A percentile compares a stretch with the other conserved stretches of the same genome.
These are phyloP conservation scores for Labeo rohita DNA, from an alignment of 2,113 vertebrate genomes.

Conservation along the genomic window DNA sequence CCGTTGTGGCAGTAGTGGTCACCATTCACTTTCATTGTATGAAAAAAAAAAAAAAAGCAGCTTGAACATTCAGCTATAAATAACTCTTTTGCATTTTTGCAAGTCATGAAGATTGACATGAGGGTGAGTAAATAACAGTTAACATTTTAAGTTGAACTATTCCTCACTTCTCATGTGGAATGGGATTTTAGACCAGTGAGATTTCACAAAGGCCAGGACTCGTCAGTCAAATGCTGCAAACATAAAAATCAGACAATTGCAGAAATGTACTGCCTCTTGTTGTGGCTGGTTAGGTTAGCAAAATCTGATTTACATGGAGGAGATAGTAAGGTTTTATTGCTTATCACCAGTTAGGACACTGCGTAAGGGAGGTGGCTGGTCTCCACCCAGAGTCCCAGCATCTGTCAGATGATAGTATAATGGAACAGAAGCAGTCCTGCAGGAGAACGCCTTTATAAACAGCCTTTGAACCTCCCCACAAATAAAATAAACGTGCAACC, in stretches of 20 bases:
- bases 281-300: background rate
- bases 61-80: background rate
- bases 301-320: background rate
- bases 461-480: conserved; percentile 60
- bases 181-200: background rate
- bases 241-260: background rate
- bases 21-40: background rate
- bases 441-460: conserved; percentile 61
- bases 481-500: conserved; percentile 52
- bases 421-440: conserved; percentile 52
- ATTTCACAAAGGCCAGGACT: background rate
- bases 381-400: conserved; percentile 46
- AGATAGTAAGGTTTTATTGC: background rate
- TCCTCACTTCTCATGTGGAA: background rate
- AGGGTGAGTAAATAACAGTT: background rate
- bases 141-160: background rate
- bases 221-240: background rate
- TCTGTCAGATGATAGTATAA: conserved; percentile 56
- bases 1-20: background rate
- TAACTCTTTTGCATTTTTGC: background rate
- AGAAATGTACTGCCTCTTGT: background rate
- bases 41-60: background rate
- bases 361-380: conserved; percentile 39
- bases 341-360: background rate
- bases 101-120: background rate